Base-by-base conservation (phyloP, 2,113 vertebrate genomes). In the Elgaria multicarinata region DNA sequence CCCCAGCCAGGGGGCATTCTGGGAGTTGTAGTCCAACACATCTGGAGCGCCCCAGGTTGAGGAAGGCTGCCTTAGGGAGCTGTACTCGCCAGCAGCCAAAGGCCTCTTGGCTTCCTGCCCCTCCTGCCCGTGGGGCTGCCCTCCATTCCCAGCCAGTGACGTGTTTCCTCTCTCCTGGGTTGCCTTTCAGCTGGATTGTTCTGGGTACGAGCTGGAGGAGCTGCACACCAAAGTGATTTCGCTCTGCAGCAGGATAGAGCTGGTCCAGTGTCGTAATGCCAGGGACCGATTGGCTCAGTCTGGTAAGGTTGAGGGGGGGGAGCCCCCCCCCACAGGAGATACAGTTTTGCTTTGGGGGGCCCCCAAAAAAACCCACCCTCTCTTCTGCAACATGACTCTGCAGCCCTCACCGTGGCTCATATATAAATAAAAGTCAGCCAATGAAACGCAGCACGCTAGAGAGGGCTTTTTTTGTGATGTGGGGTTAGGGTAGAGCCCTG, bases 231-330 rank as follows among this genome's bases (percentile, higher is more conserved):
- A 98, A 75, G 98, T 99, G 86, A 98, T 97, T 0, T 99, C 98
- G 0, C 97, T 99, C 39, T 99, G 99, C 95, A 96, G 93, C 93
- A 95, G 99, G 83, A 98, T 99, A 77, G 98, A 99, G 92, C 98
- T 98, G 44, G 97, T 99, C 67, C 98, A 97, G 44, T 99, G 99
- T 95, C 92, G 93, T 93, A 96, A 77, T 0, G 98, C 98, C 89
- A 98, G 97, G 95, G 99, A 99, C 93, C 97, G 98, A 58, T 96
- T 99, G 90, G 98, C 98, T 6, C 99, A 99, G 93, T 99, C 99
- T 55, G 99, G 99, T 99, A 92, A 36, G 87, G 82, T 2, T 0
- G 26, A 20, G 58, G 20, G 12, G 46, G 62, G 2, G 7, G 31
- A 10, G 53, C 8, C 53, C 14, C 53, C 53, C 53, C 14, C 12